phyloP scores from a whole-genome alignment of 1,140 invertebrate species.

The Stegodyphus mimosarum region DNA sequence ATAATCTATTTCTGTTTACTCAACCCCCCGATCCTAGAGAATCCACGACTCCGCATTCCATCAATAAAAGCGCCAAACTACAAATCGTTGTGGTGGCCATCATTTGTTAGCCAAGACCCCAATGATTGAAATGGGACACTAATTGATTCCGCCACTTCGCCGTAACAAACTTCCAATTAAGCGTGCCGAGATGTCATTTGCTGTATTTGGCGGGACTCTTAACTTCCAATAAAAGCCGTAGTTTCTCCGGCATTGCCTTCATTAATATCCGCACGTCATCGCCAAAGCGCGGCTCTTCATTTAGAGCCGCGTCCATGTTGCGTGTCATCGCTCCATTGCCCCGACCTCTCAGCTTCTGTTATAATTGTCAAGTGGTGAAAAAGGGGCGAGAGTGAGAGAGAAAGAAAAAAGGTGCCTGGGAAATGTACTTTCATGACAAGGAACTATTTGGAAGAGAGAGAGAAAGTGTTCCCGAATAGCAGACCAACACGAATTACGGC shows the following conservation, averaged over 20 bases:
- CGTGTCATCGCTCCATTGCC: slow-evolving; percentile 10
- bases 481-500: slow-evolving; percentile 18
- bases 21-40: too few relatives aligned
- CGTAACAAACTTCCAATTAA: slow-evolving; percentile 46
- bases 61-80: neutral
- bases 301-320: neutral
- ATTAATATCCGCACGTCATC: slow-evolving; percentile 55
- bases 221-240: slow-evolving; percentile 41
- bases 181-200: slow-evolving; percentile 46
- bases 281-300: slow-evolving; percentile 6
- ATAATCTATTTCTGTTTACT: too few relatives aligned
- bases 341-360: slow-evolving; percentile 23
- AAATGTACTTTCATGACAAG: slow-evolving; percentile 29
- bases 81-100: slow-evolving; percentile 29
- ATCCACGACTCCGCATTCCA: neutral
- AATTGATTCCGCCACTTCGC: slow-evolving; percentile 56
- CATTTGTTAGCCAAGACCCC: slow-evolving; percentile 39
- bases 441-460: slow-evolving; percentile 28
- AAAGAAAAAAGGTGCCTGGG: neutral
- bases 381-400: neutral
- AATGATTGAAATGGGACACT: slow-evolving; percentile 59
- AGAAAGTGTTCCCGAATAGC: slow-evolving; percentile 17
- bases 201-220: slow-evolving; percentile 10
- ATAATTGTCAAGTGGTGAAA: slow-evolving; percentile 23
- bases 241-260: neutral